Base-by-base conservation (phyloP, 1,140 invertebrate species). In the Littorina saxatilis region DNA sequence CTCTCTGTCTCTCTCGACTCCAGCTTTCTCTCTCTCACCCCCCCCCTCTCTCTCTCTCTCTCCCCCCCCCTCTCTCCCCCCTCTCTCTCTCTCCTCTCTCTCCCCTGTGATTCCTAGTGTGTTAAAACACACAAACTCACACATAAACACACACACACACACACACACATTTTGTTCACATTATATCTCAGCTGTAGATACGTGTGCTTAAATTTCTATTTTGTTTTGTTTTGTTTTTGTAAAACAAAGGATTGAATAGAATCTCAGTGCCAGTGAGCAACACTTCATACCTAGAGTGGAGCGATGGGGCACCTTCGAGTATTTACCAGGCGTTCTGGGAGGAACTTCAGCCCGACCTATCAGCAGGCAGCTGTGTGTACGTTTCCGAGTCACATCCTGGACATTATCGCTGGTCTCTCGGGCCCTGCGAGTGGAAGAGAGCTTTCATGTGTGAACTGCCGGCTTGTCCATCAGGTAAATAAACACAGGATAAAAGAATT, bases 401-500 rank as follows among this genome's bases (percentile, higher is more conserved):
- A 0, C 32, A 76, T 2, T 76, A 79, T 32, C 77, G 81, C 27
- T 85, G 84, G 86, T 32, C 40, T 17, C 37, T 82, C 5, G 77
- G 70, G n/a, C 50, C 81, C 20, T 83, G 84, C 61, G 80, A 85
- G 61, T 61, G 35, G 68, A 63, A 83, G 35, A 43, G 79, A 43
- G 72, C 79, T 0, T 87, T 85, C 37, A 63, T 87, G 2, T 87
- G 84, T 66, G 61, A 83, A 58, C 29, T 76, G 3, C 73, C 80
- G 23, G 80, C 84, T 20, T 87, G 84, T 83, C 81, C 83, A n/a
- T 43, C 79, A 81, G 84, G 85, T 87, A 80, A 47, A 66, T 27
- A 20, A 37, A 20, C 15, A 74, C 27, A 37, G 4, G n/a, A n/a
- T n/a, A n/a, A n/a, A n/a, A n/a, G n/a, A n/a, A n/a, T n/a, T n/a